A percentile compares a stretch with the other conserved stretches of the same genome.
Conservation (phyloP, 2,113 vertebrate species). For the Rhea pennata region DNA sequence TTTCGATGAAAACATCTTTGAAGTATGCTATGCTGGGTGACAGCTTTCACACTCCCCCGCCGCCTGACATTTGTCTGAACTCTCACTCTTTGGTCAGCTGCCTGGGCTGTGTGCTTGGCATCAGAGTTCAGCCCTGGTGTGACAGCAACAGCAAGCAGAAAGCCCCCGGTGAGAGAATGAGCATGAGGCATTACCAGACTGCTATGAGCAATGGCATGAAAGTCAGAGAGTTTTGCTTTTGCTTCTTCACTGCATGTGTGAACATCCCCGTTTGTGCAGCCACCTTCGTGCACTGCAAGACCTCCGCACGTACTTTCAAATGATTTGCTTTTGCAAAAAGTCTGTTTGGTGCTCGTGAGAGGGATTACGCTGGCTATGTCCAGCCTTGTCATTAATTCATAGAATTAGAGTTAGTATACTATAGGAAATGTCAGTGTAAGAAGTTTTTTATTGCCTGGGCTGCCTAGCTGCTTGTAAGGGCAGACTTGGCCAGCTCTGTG, state of each 20-base stretch:
- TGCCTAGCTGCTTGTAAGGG: background rate
- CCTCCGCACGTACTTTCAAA: background rate
- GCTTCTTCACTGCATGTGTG: background rate
- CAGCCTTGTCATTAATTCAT: background rate
- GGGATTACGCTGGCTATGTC: too few relatives aligned
- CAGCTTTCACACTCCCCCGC: constrained; percentile 4
- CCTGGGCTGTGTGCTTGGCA: background rate
- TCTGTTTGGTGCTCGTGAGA: background rate
- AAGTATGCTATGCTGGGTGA: background rate
- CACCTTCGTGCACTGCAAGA: background rate
- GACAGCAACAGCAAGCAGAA: constrained; percentile 9
- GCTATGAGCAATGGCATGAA: background rate
- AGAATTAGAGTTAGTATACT: background rate
- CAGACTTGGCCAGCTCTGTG: rapidly evolving
- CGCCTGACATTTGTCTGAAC: constrained; percentile 14
- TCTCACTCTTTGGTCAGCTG: constrained; percentile 6
- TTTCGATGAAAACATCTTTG: background rate
- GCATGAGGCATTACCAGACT: background rate
- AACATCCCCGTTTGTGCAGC: background rate
- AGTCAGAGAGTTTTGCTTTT: background rate
- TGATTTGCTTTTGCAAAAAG: background rate
- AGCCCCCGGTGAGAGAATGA: background rate
- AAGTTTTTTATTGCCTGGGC: background rate
- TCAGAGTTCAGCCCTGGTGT: background rate
- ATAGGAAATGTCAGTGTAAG: background rate